Conservation (phyloP, 1,140 invertebrate genomes). For the Hermetia illucens region DNA sequence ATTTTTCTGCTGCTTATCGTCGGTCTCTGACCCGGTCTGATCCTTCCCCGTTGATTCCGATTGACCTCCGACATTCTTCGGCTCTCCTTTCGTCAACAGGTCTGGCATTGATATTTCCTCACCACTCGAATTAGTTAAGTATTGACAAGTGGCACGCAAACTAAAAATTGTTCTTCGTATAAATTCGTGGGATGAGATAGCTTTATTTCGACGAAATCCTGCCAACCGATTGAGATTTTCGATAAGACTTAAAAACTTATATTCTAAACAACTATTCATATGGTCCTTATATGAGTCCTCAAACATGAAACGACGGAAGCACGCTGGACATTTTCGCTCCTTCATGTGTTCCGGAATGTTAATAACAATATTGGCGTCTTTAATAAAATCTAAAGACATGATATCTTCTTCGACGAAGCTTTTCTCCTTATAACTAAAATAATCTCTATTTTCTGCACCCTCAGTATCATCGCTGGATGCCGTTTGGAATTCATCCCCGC, state of each 20-base stretch:
- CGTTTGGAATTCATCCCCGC: conserved; percentile 15
- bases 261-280: conserved; percentile 21
- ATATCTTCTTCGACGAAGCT: conserved; percentile 29
- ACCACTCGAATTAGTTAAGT: conserved; percentile 14
- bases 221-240: conserved; percentile 16
- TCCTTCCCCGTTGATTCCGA: too few relatives aligned
- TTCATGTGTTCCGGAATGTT: conserved; percentile 26
- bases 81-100: conserved; percentile 5
- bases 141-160: conserved; percentile 22
- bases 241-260: conserved; percentile 18
- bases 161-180: conserved; percentile 25
- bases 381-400: conserved; percentile 21
- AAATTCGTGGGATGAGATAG: conserved; percentile 26
- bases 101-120: conserved; percentile 3
- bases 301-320: conserved; percentile 25
- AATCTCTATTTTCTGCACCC: conserved; percentile 13
- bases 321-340: conserved; percentile 25
- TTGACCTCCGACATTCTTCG: too few relatives aligned
- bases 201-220: conserved; percentile 19
- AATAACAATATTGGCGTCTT: conserved; percentile 13
- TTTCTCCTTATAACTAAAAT: conserved; percentile 23
- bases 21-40: too few relatives aligned
- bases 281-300: conserved; percentile 23
- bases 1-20: too few relatives aligned
- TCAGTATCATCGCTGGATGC: conserved; percentile 18